Base-by-base conservation (phyloP, 2,113 vertebrate species). In the Osmerus eperlanus region DNA sequence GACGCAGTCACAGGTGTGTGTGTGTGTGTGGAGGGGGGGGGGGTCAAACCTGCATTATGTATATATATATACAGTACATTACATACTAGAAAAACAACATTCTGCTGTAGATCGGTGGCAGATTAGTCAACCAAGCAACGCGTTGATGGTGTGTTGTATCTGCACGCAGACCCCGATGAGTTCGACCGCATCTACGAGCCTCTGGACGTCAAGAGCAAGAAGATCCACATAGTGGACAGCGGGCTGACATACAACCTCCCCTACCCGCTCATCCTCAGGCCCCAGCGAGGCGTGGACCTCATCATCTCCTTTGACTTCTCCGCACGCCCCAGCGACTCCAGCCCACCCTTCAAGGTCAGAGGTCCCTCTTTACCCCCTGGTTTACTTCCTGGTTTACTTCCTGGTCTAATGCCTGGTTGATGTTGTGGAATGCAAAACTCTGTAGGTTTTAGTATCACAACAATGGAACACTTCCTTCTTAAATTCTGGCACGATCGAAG, bases 221-320 rank as follows among this genome's bases (percentile, higher is more conserved):
- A 99, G 91, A 99, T 99, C 77, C 97, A 99, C 0, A 85, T 99
- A 0, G 97, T 99, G 70, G 97, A 99, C 91, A 99, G 97, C 0
- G 97, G 97, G 25, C 92, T 99, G 80, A 98, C 96, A 0, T 99
- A 96, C 76, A 99, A 99, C 88, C 91, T 99, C 13, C 97, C 97
- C 0, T 99, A 96, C 72, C 97, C 96, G 0, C 91, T 99, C 82
- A 92, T 98, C 75, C 86, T 99, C 41, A 92, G 96, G 64, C 95
- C 93, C 7, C 95, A 99, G 16, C 92, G 97, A 0, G 92, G 92
- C 0, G 95, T 98, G 0, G 94, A 98, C 83, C 95, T 99, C 80
- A 95, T 99, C 62, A 96, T 99, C 84, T 97, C 96, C 23, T 99
- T 99, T 1, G 97, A 99, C 84, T 98, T 99, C 73, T 97, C 97